Base-by-base conservation (phyloP, 2,888 invertebrate species). In the Lingula anatina region DNA sequence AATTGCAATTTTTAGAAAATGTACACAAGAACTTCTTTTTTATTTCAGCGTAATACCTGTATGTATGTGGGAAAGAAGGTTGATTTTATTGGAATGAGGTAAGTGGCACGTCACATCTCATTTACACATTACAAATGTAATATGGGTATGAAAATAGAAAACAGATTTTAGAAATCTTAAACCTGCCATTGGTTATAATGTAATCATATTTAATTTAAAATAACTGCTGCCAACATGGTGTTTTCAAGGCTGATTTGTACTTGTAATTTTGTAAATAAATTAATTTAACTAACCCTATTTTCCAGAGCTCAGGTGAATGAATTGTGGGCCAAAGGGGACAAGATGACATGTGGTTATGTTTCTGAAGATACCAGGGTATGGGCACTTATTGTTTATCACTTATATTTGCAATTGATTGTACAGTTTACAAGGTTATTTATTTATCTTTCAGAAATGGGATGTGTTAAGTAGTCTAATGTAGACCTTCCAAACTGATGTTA, bases 251-350 rank as follows among this genome's bases (percentile, higher is more conserved):
- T 7, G 9, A 23, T 25, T 21, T 26, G n/a, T 44, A 26, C 25
- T 21, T 43, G 9, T 7, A 15, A 15, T 15, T 43, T 43, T 43
- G 15, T 44, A 20, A 28, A 26, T 28, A 7, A 27, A 21, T 24
- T 23, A 41, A 41, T 21, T 5, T 12, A 21, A 41, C 7, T 5
- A 5, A 15, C 5, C 41, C 4, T 5, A 23, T 41, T 41, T 46
- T 50, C 15, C 47, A 70, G 76, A 50, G 72, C 75, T 31, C 73
- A 77, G 47, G 90, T 90, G 0, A 89, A 90, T 70, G 95, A 96
- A 80, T 89, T 97, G 89, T 97, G 95, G 95, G 87, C 90, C 0
- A 88, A 87, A 75, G 96, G 96, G 1, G 90, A 94, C 70, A 82
- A 92, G 64, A 91, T 97, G 3, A 89, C 93, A 0, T 94, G 93